These are phyloP conservation scores for Cremastobaeus sp. DNA, from an alignment of 2,888 invertebrate genomes.

Conservation along the genomic window DNA sequence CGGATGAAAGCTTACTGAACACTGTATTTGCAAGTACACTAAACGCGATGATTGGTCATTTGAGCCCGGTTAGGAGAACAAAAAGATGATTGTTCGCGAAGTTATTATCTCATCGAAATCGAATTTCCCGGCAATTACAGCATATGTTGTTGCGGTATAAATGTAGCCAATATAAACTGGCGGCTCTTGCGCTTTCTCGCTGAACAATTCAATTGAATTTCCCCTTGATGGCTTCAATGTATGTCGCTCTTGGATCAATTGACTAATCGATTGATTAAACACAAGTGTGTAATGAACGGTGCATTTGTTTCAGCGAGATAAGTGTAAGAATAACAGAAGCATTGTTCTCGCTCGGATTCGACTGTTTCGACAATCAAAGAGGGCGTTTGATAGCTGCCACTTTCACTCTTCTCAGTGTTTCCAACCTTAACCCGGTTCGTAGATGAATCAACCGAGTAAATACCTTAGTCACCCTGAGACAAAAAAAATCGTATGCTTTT, in stretches of 20 bases:
- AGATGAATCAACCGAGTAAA: too few species aligned
- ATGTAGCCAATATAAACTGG: conserved; percentile 3
- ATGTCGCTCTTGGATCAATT: neutral
- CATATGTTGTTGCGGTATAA: conserved; percentile 12
- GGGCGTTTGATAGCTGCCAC: too few species aligned
- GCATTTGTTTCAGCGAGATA: neutral
- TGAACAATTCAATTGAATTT: conserved; percentile 2
- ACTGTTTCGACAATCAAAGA: too few species aligned
- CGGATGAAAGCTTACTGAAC: too few species aligned
- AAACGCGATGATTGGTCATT: too few species aligned
- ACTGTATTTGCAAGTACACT: too few species aligned
- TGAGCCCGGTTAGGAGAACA: neutral
- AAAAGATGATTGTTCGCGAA: conserved; percentile 5
- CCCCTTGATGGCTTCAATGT: neutral
- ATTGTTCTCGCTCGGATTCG: too few species aligned
- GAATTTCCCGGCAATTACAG: conserved; percentile 22
- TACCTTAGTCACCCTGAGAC: too few species aligned
- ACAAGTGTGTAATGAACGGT: neutral
- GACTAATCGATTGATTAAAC: neutral
- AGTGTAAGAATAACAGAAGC: neutral
- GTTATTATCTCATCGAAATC: conserved; percentile 11
- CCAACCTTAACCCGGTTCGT: too few species aligned
- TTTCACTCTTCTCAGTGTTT: too few species aligned
- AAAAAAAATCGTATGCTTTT: too few species aligned
- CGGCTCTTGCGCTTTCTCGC: neutral